Conservation (phyloP, 2,797 vertebrate genomes). For the Emydoidea blandingii region DNA sequence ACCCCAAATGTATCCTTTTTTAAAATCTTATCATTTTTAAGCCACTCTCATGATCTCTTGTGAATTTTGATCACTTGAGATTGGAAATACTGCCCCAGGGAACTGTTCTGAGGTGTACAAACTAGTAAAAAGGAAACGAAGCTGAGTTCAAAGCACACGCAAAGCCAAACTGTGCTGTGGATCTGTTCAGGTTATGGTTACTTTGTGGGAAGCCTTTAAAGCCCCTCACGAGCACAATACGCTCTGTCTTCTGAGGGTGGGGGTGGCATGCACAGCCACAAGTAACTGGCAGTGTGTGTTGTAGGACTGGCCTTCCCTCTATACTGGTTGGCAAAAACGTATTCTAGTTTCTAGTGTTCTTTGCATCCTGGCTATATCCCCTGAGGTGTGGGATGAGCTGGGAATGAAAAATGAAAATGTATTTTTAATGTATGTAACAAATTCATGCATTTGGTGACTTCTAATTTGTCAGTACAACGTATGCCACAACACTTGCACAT, state of each 20-base stretch:
- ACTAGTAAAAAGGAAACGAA: neutral
- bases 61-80: neutral
- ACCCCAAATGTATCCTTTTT: neutral
- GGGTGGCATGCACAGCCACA: neutral
- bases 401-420: neutral
- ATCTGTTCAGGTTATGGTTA: neutral
- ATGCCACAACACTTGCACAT: neutral
- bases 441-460: neutral
- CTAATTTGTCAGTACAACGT: neutral
- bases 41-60: neutral
- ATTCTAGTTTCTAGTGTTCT: neutral
- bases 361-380: neutral
- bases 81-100: neutral
- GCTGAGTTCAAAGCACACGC: neutral
- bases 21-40: neutral
- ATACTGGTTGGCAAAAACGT: neutral
- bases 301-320: neutral
- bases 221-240: neutral
- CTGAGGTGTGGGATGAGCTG: neutral
- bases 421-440: neutral
- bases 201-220: neutral
- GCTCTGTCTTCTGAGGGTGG: neutral
- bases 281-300: no score
- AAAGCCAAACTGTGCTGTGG: neutral
- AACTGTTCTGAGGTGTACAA: neutral